phyloP scores from a whole-genome alignment of 2,888 invertebrate genomes.

The Oegoconia quadripuncta region DNA sequence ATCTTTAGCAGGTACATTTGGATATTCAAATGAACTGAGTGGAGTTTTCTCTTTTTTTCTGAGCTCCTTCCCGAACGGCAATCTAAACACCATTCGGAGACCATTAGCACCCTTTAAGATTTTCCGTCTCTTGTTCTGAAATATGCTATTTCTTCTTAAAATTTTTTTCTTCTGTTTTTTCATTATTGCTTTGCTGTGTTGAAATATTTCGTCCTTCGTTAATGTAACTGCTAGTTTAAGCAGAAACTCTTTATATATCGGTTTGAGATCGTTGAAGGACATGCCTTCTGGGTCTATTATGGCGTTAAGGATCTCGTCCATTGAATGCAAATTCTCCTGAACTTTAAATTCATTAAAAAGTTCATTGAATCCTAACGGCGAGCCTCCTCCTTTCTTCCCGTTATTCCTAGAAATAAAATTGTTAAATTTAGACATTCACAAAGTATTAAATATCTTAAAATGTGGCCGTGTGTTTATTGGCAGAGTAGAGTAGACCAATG shows the following conservation, averaged over 20 bases:
- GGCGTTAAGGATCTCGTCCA: constrained; percentile 92
- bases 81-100: constrained; percentile 82
- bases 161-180: constrained; percentile 87
- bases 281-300: constrained; percentile 95
- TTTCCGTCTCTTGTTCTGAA: constrained; percentile 79
- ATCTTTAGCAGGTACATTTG: constrained; percentile 41
- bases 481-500: too few relatives aligned
- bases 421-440: too few relatives aligned
- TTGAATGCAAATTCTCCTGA: constrained; percentile 92
- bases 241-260: constrained; percentile 93
- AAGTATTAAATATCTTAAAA: too few relatives aligned
- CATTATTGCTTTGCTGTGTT: constrained; percentile 94
- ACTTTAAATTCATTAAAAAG: constrained; percentile 92
- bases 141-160: constrained; percentile 75
- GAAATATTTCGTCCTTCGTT: constrained; percentile 95
- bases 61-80: constrained; percentile 73
- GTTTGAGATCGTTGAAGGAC: constrained; percentile 95
- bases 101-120: constrained; percentile 80
- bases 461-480: too few relatives aligned
- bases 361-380: constrained; percentile 91
- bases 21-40: constrained; percentile 40
- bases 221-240: constrained; percentile 91
- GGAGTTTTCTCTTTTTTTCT: constrained; percentile 51
- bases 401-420: constrained; percentile 81
- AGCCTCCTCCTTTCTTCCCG: constrained; percentile 84